A percentile compares a stretch with the other conserved stretches of the same genome.
Conservation (phyloP, 2,888 invertebrate species). For the Cybosia mesomella region DNA sequence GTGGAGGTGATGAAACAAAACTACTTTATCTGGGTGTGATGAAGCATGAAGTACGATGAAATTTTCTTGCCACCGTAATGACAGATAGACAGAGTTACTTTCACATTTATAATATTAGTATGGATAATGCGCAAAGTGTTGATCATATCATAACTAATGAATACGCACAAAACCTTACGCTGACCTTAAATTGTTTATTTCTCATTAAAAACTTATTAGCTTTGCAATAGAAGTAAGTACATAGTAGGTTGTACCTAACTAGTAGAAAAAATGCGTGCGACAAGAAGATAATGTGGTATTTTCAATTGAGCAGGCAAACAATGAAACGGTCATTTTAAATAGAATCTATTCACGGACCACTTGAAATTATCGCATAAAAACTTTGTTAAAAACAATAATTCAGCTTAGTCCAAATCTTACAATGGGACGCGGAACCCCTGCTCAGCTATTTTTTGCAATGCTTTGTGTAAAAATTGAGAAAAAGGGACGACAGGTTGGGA, state of each 20-base stretch:
- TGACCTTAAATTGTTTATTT: constrained; percentile 29
- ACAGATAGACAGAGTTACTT: too few relatives aligned
- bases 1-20: too few relatives aligned
- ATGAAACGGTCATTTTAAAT: constrained; percentile 60
- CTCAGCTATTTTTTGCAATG: constrained; percentile 60
- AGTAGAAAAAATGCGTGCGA: constrained; percentile 43
- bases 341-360: constrained; percentile 69
- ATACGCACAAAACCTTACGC: too few relatives aligned
- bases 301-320: constrained; percentile 55
- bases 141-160: neutral
- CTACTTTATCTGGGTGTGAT: too few relatives aligned
- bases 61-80: too few relatives aligned
- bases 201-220: constrained; percentile 29
- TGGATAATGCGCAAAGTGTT: too few relatives aligned
- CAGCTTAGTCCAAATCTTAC: constrained; percentile 66
- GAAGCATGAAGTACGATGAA: too few relatives aligned
- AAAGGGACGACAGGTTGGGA: constrained; percentile 71
- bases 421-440: constrained; percentile 63
- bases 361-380: constrained; percentile 65
- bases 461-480: constrained; percentile 64
- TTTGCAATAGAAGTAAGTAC: constrained; percentile 36
- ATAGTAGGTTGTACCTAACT: constrained; percentile 1
- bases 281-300: constrained; percentile 51
- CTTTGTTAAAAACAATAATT: constrained; percentile 80
- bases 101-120: too few relatives aligned